Conservation (phyloP, 1,140 invertebrate species). For the Carposina sasakii region DNA sequence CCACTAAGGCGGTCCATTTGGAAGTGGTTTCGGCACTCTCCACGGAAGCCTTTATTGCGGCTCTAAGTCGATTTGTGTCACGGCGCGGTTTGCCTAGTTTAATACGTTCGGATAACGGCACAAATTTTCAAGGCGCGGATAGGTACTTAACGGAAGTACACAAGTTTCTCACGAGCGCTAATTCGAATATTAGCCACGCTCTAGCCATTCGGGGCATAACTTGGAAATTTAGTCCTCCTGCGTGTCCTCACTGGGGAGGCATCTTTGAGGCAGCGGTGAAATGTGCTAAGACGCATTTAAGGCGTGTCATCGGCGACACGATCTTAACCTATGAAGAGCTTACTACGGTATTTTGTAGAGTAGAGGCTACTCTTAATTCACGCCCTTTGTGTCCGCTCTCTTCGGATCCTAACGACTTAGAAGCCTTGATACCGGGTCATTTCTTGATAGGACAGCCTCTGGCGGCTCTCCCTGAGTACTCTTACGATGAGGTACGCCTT, state of each 20-base stretch:
- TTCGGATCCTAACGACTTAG: too few relatives aligned
- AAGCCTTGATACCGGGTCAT: too few relatives aligned
- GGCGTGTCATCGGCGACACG: background rate
- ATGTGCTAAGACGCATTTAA: slow-evolving; percentile 3
- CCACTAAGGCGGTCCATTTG: background rate
- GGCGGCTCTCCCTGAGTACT: too few relatives aligned
- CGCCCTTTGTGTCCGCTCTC: too few relatives aligned
- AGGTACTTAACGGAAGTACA: background rate
- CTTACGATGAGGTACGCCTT: too few relatives aligned
- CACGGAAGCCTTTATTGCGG: background rate
- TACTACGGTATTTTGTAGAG: too few relatives aligned
- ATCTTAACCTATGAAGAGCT: too few relatives aligned
- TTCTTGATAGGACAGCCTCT: too few relatives aligned
- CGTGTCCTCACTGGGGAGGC: slow-evolving; percentile 1
- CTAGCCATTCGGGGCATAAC: background rate
- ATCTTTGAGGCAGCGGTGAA: slow-evolving; percentile 3
- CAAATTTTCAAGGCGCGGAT: background rate
- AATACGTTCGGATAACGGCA: background rate
- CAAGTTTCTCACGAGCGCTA: background rate
- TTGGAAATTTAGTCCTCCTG: background rate
- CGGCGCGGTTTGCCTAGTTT: background rate
- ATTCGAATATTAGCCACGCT: background rate
- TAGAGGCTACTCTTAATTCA: too few relatives aligned
- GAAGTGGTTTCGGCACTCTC: background rate
- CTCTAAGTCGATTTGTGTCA: background rate